These are phyloP conservation scores for Stictonetta naevosa DNA, from an alignment of 2,113 vertebrate genomes.

Conservation along the genomic window DNA sequence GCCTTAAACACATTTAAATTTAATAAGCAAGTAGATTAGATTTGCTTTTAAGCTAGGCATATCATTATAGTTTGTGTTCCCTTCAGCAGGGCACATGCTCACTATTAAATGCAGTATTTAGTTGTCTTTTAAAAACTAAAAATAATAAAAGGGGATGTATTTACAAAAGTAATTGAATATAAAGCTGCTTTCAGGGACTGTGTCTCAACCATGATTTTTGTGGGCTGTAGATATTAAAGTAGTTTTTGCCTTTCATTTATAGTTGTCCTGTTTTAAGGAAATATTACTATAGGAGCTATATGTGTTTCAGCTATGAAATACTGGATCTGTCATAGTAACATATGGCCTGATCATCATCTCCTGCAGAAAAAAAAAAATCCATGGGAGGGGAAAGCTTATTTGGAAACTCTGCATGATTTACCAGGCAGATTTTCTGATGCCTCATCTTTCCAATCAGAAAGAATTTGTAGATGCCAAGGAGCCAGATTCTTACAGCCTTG, in stretches of 20 bases:
- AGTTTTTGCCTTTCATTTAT: neutral
- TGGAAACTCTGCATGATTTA: constrained; percentile 59
- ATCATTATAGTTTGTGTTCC: constrained; percentile 75
- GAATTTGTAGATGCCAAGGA: constrained; percentile 39
- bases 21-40: constrained; percentile 87
- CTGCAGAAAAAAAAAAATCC: constrained; percentile 43
- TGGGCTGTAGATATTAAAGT: neutral
- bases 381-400: constrained; percentile 55
- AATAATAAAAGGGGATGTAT: constrained; percentile 52
- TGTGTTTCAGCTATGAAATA: constrained; percentile 47
- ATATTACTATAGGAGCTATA: constrained; percentile 6
- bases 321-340: constrained; percentile 45
- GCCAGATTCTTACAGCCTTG: neutral
- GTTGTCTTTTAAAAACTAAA: constrained; percentile 74
- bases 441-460: constrained; percentile 44
- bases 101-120: constrained; percentile 71
- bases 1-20: constrained; percentile 88
- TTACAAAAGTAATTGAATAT: constrained; percentile 60
- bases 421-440: constrained; percentile 44
- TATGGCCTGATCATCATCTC: constrained; percentile 42
- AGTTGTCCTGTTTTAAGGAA: constrained; percentile 5
- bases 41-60: constrained; percentile 85
- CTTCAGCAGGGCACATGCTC: constrained; percentile 46
- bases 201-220: neutral
- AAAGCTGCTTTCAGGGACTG: neutral